Percentiles rank a stretch among this genome's conserved stretches.
Conservation (phyloP, 2,888 invertebrate species). For the Melipona bicolor region DNA sequence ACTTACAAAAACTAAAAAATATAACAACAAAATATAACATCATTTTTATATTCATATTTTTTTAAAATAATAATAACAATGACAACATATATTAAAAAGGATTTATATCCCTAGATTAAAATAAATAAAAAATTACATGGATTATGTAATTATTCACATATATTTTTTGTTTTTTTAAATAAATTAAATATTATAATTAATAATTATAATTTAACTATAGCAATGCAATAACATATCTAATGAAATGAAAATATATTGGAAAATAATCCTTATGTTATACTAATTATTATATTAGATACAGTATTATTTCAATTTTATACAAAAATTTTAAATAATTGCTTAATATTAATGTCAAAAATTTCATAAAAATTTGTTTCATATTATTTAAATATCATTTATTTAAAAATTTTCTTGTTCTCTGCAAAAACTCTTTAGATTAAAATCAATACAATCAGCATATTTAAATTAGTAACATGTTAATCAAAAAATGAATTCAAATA, state of each 20-base stretch:
- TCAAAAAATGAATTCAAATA: not conserved
- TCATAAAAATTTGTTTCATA: no score
- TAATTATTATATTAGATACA: not conserved
- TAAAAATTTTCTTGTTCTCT: not conserved
- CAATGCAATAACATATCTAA: not conserved
- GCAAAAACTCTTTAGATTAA: not conserved
- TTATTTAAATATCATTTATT: not conserved
- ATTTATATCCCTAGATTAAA: not conserved
- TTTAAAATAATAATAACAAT: not conserved
- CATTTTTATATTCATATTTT: not conserved
- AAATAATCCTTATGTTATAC: not conserved
- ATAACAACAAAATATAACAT: not conserved
- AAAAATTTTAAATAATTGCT: not conserved
- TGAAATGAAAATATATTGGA: not conserved
- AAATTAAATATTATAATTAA: no score
- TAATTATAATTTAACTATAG: no score
- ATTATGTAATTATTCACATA: not conserved
- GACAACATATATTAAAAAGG: no score
- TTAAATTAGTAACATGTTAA: not conserved
- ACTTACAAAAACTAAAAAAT: no score
- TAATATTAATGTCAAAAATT: no score
- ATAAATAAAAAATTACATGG: not conserved
- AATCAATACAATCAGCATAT: not conserved
- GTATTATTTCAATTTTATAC: not conserved
- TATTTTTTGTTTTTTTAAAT: no score